Conservation (phyloP, 2,888 invertebrate species). For the Stomorhina lunata region DNA sequence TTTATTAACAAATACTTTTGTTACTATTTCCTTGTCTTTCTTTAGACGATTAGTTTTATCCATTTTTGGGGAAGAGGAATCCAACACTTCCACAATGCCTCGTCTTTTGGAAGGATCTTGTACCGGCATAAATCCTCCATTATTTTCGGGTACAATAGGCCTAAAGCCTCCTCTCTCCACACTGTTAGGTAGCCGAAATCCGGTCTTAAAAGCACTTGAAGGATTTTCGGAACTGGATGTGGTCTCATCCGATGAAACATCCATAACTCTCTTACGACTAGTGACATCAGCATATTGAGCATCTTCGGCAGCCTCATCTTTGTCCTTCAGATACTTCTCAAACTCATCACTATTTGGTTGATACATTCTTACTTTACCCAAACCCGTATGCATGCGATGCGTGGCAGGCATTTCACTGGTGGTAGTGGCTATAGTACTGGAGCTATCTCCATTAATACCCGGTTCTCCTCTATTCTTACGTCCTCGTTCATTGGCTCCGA, state of each 20-base stretch:
- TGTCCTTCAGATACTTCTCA: conserved; percentile 76
- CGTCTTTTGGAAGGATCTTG: conserved; percentile 75
- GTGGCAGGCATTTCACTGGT: conserved; percentile 72
- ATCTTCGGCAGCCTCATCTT: conserved; percentile 53
- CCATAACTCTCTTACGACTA: conserved; percentile 70
- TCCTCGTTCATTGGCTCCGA: conserved; percentile 80
- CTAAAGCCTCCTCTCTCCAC: conserved; percentile 89
- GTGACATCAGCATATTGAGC: conserved; percentile 70
- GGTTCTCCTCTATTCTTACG: conserved; percentile 76
- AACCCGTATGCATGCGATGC: conserved; percentile 73
- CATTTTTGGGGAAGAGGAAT: conserved; percentile 57
- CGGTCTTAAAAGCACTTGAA: conserved; percentile 75
- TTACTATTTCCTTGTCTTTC: not conserved
- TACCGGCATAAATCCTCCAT: conserved; percentile 87
- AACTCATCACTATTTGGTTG: conserved; percentile 78
- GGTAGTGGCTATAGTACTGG: conserved; percentile 8
- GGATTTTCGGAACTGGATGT: conserved; percentile 73
- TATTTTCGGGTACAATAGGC: conserved; percentile 86
- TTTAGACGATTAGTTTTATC: conserved; percentile 37
- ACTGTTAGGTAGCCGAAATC: conserved; percentile 78
- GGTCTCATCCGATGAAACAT: conserved; percentile 73
- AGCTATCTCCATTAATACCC: conserved; percentile 9
- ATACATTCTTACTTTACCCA: conserved; percentile 78
- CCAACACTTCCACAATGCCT: conserved; percentile 72
- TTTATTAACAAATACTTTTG: conserved; percentile 7